Percentiles rank a stretch among this genome's conserved stretches.
phyloP scores from a whole-genome alignment of 2,888 invertebrate species.

The Xiphydria camelus region DNA sequence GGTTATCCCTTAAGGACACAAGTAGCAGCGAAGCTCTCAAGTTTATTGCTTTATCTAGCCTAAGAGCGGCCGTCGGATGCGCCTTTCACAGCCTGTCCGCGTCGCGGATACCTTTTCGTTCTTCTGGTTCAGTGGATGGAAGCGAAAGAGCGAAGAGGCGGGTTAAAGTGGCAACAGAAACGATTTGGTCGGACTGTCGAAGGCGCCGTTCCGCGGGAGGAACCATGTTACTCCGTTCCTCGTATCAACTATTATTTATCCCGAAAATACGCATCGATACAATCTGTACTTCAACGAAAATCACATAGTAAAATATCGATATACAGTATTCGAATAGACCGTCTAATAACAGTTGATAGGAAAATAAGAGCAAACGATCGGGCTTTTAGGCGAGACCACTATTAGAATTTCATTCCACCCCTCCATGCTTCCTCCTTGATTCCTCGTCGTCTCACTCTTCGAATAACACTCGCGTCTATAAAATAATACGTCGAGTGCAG shows the following conservation, averaged over 20 bases:
- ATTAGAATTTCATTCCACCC: not conserved
- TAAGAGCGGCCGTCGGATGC: slow-evolving; percentile 20
- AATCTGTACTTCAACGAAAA: slow-evolving; percentile 14
- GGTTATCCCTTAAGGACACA: slow-evolving; percentile 19
- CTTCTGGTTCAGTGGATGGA: not conserved
- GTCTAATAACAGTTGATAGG: slow-evolving; percentile 36
- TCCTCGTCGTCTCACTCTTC: too few relatives aligned
- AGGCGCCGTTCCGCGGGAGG: slow-evolving; percentile 22
- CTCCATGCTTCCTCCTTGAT: too few relatives aligned
- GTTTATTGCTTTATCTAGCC: slow-evolving; percentile 37
- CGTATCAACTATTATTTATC: slow-evolving; percentile 8
- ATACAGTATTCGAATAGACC: slow-evolving; percentile 36
- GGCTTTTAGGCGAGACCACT: not conserved
- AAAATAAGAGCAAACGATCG: slow-evolving; percentile 28
- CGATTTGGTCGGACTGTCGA: slow-evolving; percentile 16
- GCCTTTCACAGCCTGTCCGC: slow-evolving; percentile 9
- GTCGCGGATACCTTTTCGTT: not conserved
- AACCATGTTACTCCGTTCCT: slow-evolving; percentile 6
- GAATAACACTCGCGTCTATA: too few relatives aligned
- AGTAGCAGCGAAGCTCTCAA: slow-evolving; percentile 38
- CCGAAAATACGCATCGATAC: slow-evolving; percentile 24
- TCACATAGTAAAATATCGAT: slow-evolving; percentile 44
- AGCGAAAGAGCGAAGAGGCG: not conserved
- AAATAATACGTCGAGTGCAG: too few relatives aligned
- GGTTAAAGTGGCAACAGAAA: not conserved